Percentiles rank a stretch among this genome's conserved stretches.
Conservation (phyloP, 2,888 invertebrate species). For the Rugalucina vietnamica region DNA sequence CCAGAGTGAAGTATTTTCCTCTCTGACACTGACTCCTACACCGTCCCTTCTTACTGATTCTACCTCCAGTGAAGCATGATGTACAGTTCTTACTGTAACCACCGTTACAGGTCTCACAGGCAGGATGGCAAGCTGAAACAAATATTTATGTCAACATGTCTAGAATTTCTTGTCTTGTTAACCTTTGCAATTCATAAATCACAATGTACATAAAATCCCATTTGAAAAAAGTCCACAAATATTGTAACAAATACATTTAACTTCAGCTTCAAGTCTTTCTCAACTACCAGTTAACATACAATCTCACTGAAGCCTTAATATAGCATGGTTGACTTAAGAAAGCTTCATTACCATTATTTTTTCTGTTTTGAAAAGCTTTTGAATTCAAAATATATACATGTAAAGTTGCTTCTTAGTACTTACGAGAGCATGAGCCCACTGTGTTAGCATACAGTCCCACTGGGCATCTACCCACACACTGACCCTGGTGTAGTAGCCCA, state of each 20-base stretch:
- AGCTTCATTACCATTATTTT: too few relatives aligned
- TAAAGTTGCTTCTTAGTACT: constrained; percentile 20
- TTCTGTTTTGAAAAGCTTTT: too few relatives aligned
- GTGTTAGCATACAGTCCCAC: constrained; percentile 66
- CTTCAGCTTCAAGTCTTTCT: too few relatives aligned
- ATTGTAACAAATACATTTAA: too few relatives aligned
- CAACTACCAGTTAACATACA: too few relatives aligned
- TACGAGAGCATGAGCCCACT: constrained; percentile 68
- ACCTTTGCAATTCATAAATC: too few relatives aligned
- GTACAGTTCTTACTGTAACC: constrained; percentile 68
- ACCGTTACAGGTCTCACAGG: constrained; percentile 74
- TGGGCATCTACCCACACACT: constrained; percentile 73
- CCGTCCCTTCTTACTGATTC: constrained; percentile 63
- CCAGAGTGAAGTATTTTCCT: constrained; percentile 60
- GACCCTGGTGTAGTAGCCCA: constrained; percentile 66
- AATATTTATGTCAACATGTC: constrained; percentile 68
- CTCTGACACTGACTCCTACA: constrained; percentile 66
- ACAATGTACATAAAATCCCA: too few relatives aligned
- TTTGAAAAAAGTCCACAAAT: too few relatives aligned
- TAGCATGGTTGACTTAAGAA: too few relatives aligned
- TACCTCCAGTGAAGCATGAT: constrained; percentile 67
- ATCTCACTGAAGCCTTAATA: too few relatives aligned
- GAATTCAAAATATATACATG: too few relatives aligned
- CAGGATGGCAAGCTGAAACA: constrained; percentile 74
- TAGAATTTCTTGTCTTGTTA: too few relatives aligned